phyloP scores from a whole-genome alignment of 2,797 vertebrate species.

The Scleropages formosus region DNA sequence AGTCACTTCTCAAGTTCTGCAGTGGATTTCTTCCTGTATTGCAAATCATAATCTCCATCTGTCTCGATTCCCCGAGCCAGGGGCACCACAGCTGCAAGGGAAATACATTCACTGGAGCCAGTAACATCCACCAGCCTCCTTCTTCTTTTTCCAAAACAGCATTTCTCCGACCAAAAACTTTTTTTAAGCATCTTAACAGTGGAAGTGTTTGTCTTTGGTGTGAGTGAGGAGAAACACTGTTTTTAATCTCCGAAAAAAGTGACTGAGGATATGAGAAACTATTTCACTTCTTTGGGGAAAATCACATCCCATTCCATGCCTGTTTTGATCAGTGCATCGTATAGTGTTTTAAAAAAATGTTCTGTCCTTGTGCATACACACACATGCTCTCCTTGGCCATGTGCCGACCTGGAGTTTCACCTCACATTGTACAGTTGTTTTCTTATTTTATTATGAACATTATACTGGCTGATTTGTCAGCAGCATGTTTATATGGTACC shows the following conservation, averaged over 20 bases:
- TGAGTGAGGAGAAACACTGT: not conserved
- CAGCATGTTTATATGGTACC: conserved; percentile 24
- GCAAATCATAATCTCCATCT: conserved; percentile 27
- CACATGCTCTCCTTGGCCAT: too few species aligned
- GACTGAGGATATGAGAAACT: not conserved
- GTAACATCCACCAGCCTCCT: not conserved
- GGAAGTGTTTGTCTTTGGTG: conserved; percentile 7
- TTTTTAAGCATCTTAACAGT: conserved; percentile 18
- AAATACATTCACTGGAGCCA: conserved; percentile 20
- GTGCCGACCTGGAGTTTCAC: not conserved
- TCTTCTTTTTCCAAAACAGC: not conserved
- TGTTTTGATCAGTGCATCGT: too few species aligned
- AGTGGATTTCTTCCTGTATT: conserved; percentile 16
- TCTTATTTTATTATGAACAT: conserved; percentile 2
- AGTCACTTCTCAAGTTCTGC: not conserved
- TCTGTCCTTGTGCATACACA: too few species aligned
- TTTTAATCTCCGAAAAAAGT: conserved; percentile 5
- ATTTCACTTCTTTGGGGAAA: not conserved
- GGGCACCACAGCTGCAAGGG: conserved; percentile 23
- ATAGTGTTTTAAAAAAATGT: too few species aligned
- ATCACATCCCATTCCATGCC: too few species aligned
- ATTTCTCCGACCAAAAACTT: conserved; percentile 9
- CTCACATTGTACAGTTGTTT: not conserved
- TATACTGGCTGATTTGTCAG: not conserved
- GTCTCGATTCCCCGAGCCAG: conserved; percentile 15